Base-by-base conservation (phyloP, 2,888 invertebrate species). In the Tridacna gigas region DNA sequence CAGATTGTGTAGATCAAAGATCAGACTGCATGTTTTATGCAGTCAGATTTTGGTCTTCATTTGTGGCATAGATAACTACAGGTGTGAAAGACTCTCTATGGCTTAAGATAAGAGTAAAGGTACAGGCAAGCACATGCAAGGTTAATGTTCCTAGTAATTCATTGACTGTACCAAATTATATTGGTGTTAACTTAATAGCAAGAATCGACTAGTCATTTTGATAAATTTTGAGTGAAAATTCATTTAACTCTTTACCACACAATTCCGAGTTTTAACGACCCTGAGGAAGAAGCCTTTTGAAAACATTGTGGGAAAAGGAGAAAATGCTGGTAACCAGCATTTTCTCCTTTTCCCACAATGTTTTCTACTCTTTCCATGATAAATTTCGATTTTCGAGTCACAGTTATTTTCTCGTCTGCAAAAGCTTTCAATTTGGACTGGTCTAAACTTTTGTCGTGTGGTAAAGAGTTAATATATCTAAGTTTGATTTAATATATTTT, bases 401-500 rank as follows among this genome's bases (percentile, higher is more conserved):
- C n/a, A n/a, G n/a, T n/a, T n/a, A n/a, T n/a, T n/a, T n/a, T n/a
- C n/a, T n/a, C 3, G 20, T 11, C 56, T 20, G 20, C 15, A 56
- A 3, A 56, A 5, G 20, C 56, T 20, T 20, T 56, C 56, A 56
- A 56, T 20, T 51, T 5, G 20, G 11, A 11, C 9, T 56, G 1
- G 15, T 56, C 9, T 56, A 11, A 56, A 15, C 3, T 56, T 56
- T 56, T 11, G 9, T 56, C 56, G 3, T 56, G 5, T 56, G 56
- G 9, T 56, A 5, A 20, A 56, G 3, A 3, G 15, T 56, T 56
- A 51, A 13, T 51, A 51, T 51, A 51, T 51, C 11, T 65, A 25
- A 22, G 0, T 15, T 65, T 65, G 13, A 15, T 25, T 3, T 67
- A 37, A 5, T 67, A 18, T 73, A 25, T 25, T 80, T 87, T 28